Percentiles rank a stretch among this genome's conserved stretches.
phyloP scores from a whole-genome alignment of 53 echinoderm and acorn worm genomes.

The Zoroaster sp. region DNA sequence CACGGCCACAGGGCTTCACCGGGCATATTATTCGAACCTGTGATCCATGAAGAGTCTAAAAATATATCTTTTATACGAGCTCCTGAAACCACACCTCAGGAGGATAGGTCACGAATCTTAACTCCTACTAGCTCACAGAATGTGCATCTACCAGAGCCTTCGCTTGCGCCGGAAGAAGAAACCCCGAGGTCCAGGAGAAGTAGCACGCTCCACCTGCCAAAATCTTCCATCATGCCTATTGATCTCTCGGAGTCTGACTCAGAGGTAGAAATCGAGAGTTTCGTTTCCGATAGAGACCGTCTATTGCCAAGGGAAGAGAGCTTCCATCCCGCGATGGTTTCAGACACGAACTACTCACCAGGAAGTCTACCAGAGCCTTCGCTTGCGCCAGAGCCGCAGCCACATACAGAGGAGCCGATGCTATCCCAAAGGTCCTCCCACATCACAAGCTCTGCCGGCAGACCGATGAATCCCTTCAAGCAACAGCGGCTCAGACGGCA shows the following conservation, averaged over 20 bases:
- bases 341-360: not conserved
- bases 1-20: not conserved
- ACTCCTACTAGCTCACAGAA: not conserved
- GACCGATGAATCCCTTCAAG: slow-evolving; percentile 31
- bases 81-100: not conserved
- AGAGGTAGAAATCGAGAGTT: not conserved
- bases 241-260: not conserved
- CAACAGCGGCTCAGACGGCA: slow-evolving; percentile 30
- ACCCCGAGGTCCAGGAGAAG: not conserved
- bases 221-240: not conserved
- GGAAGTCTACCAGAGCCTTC: too few species aligned
- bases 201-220: not conserved
- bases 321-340: not conserved
- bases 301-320: not conserved
- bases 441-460: slow-evolving; percentile 15
- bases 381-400: not conserved
- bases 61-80: not conserved
- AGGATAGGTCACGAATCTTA: not conserved
- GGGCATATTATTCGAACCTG: not conserved
- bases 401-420: not conserved
- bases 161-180: too few species aligned
- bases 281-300: not conserved
- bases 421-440: slow-evolving; percentile 8
- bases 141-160: not conserved
- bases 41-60: not conserved